phyloP scores from a whole-genome alignment of 2,888 invertebrate genomes.

The Trichopoda pennipes region DNA sequence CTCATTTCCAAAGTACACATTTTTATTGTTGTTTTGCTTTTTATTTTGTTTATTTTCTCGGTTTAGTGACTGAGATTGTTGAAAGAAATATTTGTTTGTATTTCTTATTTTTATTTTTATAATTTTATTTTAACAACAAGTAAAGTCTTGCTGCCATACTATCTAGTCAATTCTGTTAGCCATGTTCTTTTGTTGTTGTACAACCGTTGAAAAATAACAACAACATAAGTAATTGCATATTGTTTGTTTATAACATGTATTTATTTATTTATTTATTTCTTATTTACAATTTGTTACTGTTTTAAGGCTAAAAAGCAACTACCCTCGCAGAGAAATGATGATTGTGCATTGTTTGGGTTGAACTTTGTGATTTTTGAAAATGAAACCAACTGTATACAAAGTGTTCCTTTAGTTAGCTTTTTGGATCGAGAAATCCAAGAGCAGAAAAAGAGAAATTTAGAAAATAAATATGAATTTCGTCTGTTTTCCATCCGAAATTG shows the following conservation, averaged over 20 bases:
- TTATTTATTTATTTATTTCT: slow-evolving; percentile 14
- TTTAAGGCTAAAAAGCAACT: too few relatives aligned
- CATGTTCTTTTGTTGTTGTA: slow-evolving; percentile 71
- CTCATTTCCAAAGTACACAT: too few relatives aligned
- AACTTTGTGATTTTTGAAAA: too few relatives aligned
- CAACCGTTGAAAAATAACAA: slow-evolving; percentile 67
- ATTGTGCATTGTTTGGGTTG: too few relatives aligned
- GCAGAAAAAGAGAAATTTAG: too few relatives aligned
- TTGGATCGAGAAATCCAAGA: too few relatives aligned
- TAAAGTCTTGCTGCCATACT: slow-evolving; percentile 49
- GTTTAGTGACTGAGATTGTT: not conserved
- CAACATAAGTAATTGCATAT: slow-evolving; percentile 55
- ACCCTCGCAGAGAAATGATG: too few relatives aligned
- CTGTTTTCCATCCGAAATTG: too few relatives aligned
- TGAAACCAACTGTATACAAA: too few relatives aligned
- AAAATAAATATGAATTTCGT: too few relatives aligned
- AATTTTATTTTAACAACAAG: not conserved
- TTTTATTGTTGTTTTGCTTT: not conserved
- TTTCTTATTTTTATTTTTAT: not conserved
- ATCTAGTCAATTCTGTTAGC: slow-evolving; percentile 70
- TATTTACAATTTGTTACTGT: too few relatives aligned
- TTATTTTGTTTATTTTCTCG: slow-evolving; percentile 24
- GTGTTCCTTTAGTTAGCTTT: too few relatives aligned
- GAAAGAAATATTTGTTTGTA: not conserved
- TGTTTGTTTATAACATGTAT: slow-evolving; percentile 32